Conservation (phyloP, 2,113 vertebrate species). For the Eonycteris spelaea region DNA sequence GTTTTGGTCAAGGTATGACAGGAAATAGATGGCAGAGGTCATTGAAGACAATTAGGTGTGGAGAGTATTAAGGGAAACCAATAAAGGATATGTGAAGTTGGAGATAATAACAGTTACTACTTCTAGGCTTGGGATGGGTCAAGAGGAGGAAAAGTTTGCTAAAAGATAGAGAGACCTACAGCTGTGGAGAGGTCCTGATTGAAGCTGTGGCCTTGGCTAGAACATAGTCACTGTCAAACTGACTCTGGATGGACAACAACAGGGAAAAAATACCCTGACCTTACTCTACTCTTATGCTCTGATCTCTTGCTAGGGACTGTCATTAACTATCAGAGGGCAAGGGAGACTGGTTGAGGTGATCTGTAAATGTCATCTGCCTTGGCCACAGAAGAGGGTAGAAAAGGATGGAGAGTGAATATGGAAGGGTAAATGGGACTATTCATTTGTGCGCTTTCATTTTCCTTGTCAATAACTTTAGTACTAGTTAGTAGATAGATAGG, state of each 20-base stretch:
- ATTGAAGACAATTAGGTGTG: neutral
- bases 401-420: neutral
- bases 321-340: neutral
- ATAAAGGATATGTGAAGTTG: neutral
- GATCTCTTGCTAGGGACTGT: neutral
- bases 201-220: neutral
- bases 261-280: neutral
- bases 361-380: neutral
- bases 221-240: neutral
- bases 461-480: neutral
- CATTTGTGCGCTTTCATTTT: neutral
- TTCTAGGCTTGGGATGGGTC: neutral
- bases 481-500: neutral
- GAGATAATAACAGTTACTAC: neutral
- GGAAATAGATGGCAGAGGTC: neutral
- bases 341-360: neutral
- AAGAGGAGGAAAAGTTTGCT: neutral
- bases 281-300: neutral
- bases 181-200: neutral
- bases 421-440: neutral
- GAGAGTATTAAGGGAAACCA: neutral
- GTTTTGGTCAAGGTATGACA: neutral
- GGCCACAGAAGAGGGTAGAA: neutral
- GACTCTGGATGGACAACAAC: neutral
- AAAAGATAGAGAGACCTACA: neutral